Percentiles rank a stretch among this genome's conserved stretches.
These are phyloP conservation scores for Ctenopoma kingsleyae DNA, from an alignment of 2,797 vertebrate species.

Conservation along the genomic window DNA sequence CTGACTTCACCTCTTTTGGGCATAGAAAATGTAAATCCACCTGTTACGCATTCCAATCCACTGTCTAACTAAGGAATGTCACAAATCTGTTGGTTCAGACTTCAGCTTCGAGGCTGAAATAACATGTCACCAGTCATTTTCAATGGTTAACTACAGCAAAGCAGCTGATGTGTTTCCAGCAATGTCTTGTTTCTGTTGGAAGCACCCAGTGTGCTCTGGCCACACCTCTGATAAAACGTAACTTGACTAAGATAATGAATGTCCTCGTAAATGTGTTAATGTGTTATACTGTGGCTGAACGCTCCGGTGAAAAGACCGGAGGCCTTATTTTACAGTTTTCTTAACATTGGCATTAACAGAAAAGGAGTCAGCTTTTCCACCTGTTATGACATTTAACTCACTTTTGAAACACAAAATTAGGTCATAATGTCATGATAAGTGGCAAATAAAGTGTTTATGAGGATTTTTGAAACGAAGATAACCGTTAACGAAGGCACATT, in stretches of 20 bases:
- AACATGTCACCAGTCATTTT: constrained; percentile 32
- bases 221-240: constrained; percentile 24
- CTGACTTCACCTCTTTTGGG: constrained; percentile 41
- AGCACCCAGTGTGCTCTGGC: constrained; percentile 2
- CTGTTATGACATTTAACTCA: not conserved
- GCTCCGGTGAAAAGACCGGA: constrained; percentile 37
- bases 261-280: constrained; percentile 24
- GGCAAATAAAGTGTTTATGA: constrained; percentile 3
- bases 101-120: constrained; percentile 48
- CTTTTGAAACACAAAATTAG: constrained; percentile 6
- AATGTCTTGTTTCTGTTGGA: not conserved
- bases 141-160: constrained; percentile 35
- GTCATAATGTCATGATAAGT: not conserved
- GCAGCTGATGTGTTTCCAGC: constrained; percentile 22
- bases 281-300: constrained; percentile 7
- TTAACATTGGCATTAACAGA: not conserved
- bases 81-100: constrained; percentile 45
- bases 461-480: constrained; percentile 34
- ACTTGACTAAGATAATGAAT: constrained; percentile 17
- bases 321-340: not conserved
- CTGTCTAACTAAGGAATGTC: constrained; percentile 45
- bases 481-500: constrained; percentile 52
- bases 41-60: constrained; percentile 26
- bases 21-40: constrained; percentile 16
- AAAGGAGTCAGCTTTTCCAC: not conserved